Evolutionary conservation across 2,797 vertebrate species (phyloP), one percentile per base, ranked within the genome.

Genomic region (Fistularia tabacaria): DNA sequence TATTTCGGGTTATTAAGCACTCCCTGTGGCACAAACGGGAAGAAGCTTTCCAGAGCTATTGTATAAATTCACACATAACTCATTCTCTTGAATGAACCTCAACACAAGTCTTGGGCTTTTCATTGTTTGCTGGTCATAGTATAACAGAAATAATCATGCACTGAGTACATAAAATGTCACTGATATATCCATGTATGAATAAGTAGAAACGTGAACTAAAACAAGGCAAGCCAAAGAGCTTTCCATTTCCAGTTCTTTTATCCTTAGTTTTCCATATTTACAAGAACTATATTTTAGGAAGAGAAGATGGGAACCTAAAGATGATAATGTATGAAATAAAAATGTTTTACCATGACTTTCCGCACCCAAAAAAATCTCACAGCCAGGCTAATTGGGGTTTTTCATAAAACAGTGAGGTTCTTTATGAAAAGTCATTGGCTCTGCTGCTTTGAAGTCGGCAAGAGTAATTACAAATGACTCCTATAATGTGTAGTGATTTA

Each of bases 1-100:
- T 55, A 71, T 84, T 87, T 70, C 76, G 77, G 76, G 69, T 83
- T 81, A 73, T 87, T 84, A 86, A 58, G 57, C 53, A 38, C 75
- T 71, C 64, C 46, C 66, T 53, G 74, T 76, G 80, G 77, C 76
- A 59, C 67, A 72, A 49, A 49, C 52, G 38, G 62, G 68, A 60
- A 66, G 69, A 59, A 52, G 61, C 59, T 52, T 60, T 50, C 77
- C 48, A 10, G 48, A 46, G 67, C 49, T 11, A 49, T 54, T 43
- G 72, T 52, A 10, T 65, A 38, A 9, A 37, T 39, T 48, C 53
- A 58, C 40, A 53, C 44, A 42, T 36, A 41, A 38, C 49, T 46
- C 3, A 46, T 54, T 51, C 41, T 14, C 7, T 60, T 36, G 1
- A 66, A 54, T 40, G 3, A n/a, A 53, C 57, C 40, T 42, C 4